These are phyloP conservation scores for Alcis repandata DNA, from an alignment of 2,888 invertebrate genomes.

Conservation along the genomic window DNA sequence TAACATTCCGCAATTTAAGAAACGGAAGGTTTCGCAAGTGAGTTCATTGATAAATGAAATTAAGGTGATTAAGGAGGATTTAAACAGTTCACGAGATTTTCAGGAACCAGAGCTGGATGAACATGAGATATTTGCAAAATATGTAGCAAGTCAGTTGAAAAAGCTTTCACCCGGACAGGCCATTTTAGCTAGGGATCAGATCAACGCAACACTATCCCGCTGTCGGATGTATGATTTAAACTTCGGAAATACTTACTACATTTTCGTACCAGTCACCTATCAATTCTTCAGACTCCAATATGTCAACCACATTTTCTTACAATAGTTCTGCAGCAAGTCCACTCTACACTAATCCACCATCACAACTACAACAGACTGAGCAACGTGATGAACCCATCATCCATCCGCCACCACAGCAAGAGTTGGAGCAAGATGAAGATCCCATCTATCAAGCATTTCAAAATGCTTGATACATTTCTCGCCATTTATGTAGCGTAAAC, in stretches of 20 bases:
- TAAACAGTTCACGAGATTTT: conserved; percentile 37
- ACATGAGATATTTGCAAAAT: conserved; percentile 37
- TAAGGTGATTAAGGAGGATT: conserved; percentile 37
- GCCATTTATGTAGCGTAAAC: conserved; percentile 38
- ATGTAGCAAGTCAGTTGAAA: conserved; percentile 38
- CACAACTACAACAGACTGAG: too few species aligned
- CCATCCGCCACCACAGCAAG: too few species aligned
- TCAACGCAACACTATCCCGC: conserved; percentile 33
- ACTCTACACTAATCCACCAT: not conserved
- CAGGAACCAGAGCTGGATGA: conserved; percentile 37
- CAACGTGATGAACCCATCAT: too few species aligned
- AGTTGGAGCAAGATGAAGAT: conserved; percentile 14
- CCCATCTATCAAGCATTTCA: not conserved
- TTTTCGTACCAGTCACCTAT: conserved; percentile 39
- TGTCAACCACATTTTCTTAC: too few species aligned
- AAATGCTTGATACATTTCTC: conserved; percentile 33
- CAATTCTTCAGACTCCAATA: conserved; percentile 37
- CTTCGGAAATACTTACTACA: conserved; percentile 39
- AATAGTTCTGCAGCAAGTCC: conserved; percentile 30
- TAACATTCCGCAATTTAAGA: conserved; percentile 6
- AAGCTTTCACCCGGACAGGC: conserved; percentile 36
- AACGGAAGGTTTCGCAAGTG: conserved; percentile 26
- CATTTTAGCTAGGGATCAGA: conserved; percentile 36
- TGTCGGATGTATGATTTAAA: conserved; percentile 34
- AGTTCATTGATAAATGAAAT: conserved; percentile 37